A percentile compares a stretch with the other conserved stretches of the same genome.
Conservation (phyloP, 2,888 invertebrate species). For the Rhodophaea formosa region DNA sequence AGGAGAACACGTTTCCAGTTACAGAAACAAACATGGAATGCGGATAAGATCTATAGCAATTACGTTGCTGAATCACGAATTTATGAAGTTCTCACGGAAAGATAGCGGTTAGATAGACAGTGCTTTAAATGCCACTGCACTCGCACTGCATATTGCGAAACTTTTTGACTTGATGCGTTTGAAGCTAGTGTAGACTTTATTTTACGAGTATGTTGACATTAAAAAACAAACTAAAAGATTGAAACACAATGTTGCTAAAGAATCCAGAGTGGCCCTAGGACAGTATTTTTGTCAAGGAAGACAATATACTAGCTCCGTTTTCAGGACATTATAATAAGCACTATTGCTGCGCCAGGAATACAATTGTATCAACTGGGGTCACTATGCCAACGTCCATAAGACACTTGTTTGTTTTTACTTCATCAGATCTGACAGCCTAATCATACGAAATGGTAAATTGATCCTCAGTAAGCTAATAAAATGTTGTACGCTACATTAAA, state of each 20-base stretch:
- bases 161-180: slow-evolving; percentile 30
- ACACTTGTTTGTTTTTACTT: background rate
- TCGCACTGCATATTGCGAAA: slow-evolving; percentile 23
- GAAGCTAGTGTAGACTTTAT: slow-evolving; percentile 5
- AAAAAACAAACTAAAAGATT: too few relatives aligned
- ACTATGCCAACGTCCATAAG: too few relatives aligned
- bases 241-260: background rate
- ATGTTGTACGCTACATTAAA: background rate
- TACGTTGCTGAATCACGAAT: slow-evolving; percentile 22
- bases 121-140: slow-evolving; percentile 30
- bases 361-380: too few relatives aligned
- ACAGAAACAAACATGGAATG: slow-evolving; percentile 13
- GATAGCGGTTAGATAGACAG: slow-evolving; percentile 5
- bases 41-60: slow-evolving; percentile 17
- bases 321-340: too few relatives aligned
- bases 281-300: too few relatives aligned
- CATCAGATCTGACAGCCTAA: background rate
- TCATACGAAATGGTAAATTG: background rate
- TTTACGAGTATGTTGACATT: too few relatives aligned
- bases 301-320: too few relatives aligned
- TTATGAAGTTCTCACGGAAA: slow-evolving; percentile 31
- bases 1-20: slow-evolving; percentile 15
- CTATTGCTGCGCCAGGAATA: too few relatives aligned
- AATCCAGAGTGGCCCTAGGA: too few relatives aligned
- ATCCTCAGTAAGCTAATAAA: background rate